These are phyloP conservation scores for Pithys albifrons DNA, from an alignment of 2,113 vertebrate species.

Conservation along the genomic window DNA sequence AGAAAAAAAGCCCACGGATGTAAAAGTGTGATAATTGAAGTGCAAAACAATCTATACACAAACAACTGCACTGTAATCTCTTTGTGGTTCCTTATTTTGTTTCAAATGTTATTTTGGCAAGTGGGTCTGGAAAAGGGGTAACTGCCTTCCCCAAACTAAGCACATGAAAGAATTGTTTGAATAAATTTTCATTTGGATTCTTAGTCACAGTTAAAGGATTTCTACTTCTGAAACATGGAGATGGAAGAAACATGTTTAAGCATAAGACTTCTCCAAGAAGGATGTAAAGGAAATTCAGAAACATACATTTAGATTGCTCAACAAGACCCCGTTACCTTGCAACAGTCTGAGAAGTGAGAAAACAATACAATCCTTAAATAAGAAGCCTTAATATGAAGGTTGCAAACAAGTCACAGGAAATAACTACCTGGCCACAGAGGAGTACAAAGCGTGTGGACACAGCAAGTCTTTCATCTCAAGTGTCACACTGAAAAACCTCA, in stretches of 20 bases:
- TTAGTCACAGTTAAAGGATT: not conserved
- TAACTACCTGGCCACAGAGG: not conserved
- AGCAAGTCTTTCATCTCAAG: not conserved
- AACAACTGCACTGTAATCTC: not conserved
- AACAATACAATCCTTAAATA: not conserved
- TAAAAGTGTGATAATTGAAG: not conserved
- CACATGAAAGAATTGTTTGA: not conserved
- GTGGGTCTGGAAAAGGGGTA: not conserved
- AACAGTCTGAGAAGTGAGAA: not conserved
- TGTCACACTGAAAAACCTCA: not conserved
- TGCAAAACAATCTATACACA: not conserved
- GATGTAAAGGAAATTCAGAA: not conserved
- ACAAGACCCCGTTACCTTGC: not conserved
- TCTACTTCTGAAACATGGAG: not conserved
- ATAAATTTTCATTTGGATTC: not conserved
- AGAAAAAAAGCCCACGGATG: not conserved
- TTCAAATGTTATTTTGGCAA: not conserved
- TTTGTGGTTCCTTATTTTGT: not conserved
- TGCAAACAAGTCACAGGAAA: not conserved
- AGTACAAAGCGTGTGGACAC: not conserved
- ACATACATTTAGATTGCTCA: not conserved
- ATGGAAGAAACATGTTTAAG: not conserved
- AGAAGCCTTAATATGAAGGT: not conserved
- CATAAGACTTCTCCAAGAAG: not conserved
- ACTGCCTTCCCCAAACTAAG: not conserved